Base-by-base conservation (phyloP, 2,888 invertebrate species). In the Conus canariensis region DNA sequence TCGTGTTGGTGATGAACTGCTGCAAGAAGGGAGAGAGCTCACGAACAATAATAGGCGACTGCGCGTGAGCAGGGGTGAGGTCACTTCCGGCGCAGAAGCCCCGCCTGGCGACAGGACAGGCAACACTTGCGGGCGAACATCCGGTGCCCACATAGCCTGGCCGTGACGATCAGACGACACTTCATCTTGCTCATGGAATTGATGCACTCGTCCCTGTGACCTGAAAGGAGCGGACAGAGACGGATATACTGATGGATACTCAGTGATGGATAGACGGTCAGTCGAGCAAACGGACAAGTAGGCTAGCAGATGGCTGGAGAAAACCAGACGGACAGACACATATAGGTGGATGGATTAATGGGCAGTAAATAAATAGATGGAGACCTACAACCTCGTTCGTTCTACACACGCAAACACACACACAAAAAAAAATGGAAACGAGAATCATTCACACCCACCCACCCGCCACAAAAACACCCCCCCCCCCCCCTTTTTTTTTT, bases 141-240 rank as follows among this genome's bases (percentile, higher is more conserved):
- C 93, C 97, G 97, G 97, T 99, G 98, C n/a, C 94, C 94, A 96
- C 99, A 99, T 96, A 98, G 98, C 90, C 97, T 97, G 90, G 98
- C 98, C 95, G 97, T 97, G 6, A 99, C 98, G 94, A 99, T 99
- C 90, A 99, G 97, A 83, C 97, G 97, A 96, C 99, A 99, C 96
- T 98, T 98, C 89, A 99, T 99, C 96, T 98, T 98, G 97, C 97
- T 98, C 82, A 97, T 97, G 95, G 98, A 98, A 97, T 99, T 99
- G 87, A 97, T 97, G 96, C 99, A 99, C 94, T 97, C 97, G 19
- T 98, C 97, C 94, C 98, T 97, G 59, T 86, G 90, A 87, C 85
- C 91, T 90, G 91, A 77, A 77, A 83, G 60, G 82, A 83, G 22
- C 86, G n/a, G 22, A 77, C 60, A 85, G 12, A 85, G 12, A 45